phyloP scores from a whole-genome alignment of 2,888 invertebrate genomes.

The Strigamia transsilvanica region DNA sequence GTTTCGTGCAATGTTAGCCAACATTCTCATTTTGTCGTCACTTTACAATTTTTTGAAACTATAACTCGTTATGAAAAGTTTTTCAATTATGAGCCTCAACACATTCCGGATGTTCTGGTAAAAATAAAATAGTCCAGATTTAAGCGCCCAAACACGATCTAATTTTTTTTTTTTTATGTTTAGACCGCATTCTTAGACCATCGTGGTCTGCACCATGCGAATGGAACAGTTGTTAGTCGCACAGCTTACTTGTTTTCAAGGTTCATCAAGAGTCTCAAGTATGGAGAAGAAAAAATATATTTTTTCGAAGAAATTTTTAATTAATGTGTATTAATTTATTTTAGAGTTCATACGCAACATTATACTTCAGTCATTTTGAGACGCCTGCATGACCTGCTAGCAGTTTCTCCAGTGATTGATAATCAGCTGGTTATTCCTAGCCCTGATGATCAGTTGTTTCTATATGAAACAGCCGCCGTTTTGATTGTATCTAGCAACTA shows the following conservation, averaged over 20 bases:
- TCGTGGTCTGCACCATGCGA: constrained; percentile 66
- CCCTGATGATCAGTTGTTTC: constrained; percentile 69
- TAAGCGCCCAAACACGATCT: not conserved
- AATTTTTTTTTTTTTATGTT: constrained; percentile 40
- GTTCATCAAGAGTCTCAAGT: constrained; percentile 69
- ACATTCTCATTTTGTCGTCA: constrained; percentile 66
- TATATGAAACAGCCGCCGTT: constrained; percentile 70
- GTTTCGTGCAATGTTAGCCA: constrained; percentile 66
- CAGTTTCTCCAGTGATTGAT: constrained; percentile 65
- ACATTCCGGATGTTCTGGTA: constrained; percentile 66
- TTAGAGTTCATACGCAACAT: constrained; percentile 64
- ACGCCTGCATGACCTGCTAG: constrained; percentile 67
- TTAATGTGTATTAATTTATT: constrained; percentile 1
- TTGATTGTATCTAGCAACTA: constrained; percentile 68
- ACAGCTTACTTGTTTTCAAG: constrained; percentile 69
- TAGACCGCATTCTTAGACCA: constrained; percentile 67
- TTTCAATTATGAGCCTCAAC: constrained; percentile 66
- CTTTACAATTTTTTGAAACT: constrained; percentile 67
- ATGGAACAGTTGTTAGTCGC: constrained; percentile 67
- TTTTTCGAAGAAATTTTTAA: not conserved
- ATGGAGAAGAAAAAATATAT: constrained; percentile 57
- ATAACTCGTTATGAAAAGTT: constrained; percentile 68
- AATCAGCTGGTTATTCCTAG: constrained; percentile 62
- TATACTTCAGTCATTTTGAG: constrained; percentile 67
- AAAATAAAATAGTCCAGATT: constrained; percentile 52